Conservation (phyloP, 2,888 invertebrate species). For the Tipula lateralis region DNA sequence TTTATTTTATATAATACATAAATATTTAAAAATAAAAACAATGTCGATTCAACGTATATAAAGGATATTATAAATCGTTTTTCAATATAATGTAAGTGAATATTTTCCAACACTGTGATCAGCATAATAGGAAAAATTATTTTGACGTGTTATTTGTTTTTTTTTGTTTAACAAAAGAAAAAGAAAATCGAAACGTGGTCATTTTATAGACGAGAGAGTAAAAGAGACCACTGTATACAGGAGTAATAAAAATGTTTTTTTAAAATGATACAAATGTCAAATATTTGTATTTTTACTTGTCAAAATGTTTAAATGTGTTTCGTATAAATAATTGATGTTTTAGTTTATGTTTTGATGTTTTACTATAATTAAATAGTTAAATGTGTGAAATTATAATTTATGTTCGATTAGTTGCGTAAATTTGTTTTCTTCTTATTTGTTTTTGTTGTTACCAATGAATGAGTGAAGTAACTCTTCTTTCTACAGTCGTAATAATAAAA, state of each 20-base stretch:
- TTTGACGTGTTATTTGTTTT: conserved; percentile 24
- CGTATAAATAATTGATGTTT: background rate
- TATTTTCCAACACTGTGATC: background rate
- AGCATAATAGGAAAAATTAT: background rate
- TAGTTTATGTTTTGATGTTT: background rate
- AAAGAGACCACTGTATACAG: background rate
- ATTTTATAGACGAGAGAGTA: background rate
- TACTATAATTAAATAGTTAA: background rate
- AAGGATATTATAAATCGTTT: background rate
- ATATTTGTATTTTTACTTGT: background rate
- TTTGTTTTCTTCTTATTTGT: background rate
- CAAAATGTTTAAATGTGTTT: background rate
- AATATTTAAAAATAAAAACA: background rate
- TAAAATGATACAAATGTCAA: background rate
- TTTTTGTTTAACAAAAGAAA: background rate
- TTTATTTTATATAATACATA: background rate
- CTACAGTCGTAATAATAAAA: background rate
- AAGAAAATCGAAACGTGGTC: background rate
- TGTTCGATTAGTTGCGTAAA: background rate
- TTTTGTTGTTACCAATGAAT: background rate
- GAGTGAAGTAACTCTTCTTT: background rate
- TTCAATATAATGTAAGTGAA: background rate
- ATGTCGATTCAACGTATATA: background rate
- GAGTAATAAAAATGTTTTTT: background rate
- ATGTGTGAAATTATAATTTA: background rate